Evolutionary conservation across 2,797 vertebrate species (phyloP).

Genomic region (Hypotaenidia okinawae): DNA sequence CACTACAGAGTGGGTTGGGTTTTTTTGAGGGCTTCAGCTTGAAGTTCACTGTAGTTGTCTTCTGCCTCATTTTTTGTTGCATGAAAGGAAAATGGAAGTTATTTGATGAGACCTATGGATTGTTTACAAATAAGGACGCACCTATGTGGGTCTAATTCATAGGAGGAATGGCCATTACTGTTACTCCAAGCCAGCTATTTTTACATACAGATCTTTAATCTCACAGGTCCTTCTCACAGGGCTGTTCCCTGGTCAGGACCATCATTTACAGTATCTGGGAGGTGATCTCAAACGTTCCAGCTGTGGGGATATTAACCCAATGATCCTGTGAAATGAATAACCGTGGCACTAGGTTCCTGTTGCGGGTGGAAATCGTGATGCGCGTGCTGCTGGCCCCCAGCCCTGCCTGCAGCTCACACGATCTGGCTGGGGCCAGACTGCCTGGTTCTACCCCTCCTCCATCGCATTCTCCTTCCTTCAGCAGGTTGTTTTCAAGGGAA

Average conservation of each 20-base stretch:
- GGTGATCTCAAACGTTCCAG: not conserved
- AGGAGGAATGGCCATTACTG: not conserved
- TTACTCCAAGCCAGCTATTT: not conserved
- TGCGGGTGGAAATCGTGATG: not conserved
- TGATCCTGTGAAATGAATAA: not conserved
- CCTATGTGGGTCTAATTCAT: not conserved
- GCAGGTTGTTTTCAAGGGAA: not conserved
- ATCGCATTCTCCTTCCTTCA: not conserved
- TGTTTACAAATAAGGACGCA: not conserved
- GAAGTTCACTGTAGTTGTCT: not conserved
- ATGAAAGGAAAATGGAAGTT: not conserved
- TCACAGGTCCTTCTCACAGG: fast-evolving
- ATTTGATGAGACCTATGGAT: not conserved
- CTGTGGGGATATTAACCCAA: not conserved
- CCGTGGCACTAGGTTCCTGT: not conserved
- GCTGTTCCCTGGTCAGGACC: fast-evolving
- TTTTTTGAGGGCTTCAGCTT: not conserved
- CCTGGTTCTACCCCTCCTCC: not conserved
- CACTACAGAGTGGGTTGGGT: not conserved
- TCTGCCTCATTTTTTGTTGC: not conserved
- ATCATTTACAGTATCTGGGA: not conserved
- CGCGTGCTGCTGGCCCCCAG: not conserved
- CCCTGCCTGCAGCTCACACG: fast-evolving
- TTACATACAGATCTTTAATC: not conserved
- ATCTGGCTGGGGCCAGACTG: not conserved